Conservation (phyloP, 2,113 vertebrate genomes). For the Anseranas semipalmata region DNA sequence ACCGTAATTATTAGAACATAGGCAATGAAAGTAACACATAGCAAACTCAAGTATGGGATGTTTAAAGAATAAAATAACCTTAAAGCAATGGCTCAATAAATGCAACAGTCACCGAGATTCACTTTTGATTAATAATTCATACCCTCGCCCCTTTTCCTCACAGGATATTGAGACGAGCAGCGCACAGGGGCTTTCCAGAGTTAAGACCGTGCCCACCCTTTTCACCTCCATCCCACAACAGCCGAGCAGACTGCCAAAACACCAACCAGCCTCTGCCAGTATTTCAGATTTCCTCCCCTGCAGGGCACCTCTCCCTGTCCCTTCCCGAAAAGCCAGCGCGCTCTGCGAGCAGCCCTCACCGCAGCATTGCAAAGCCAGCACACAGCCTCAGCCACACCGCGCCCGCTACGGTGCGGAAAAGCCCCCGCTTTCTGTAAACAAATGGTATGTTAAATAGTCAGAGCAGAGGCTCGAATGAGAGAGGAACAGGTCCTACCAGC, state of each 20-base stretch:
- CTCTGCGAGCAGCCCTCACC: neutral
- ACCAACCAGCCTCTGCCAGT: neutral
- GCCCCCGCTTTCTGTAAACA: neutral
- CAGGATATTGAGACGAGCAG: neutral
- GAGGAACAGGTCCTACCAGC: neutral
- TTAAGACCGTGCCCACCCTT: neutral
- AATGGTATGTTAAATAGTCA: neutral
- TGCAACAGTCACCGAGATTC: accelerated
- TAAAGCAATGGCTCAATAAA: neutral
- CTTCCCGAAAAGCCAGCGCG: neutral
- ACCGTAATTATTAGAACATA: neutral
- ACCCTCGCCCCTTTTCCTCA: neutral
- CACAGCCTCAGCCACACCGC: neutral
- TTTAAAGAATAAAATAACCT: neutral
- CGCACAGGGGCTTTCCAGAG: neutral
- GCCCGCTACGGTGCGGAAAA: accelerated
- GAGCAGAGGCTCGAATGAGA: accelerated
- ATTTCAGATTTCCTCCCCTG: neutral
- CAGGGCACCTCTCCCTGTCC: accelerated
- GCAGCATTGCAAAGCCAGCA: neutral
- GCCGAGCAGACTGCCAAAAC: neutral
- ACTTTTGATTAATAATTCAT: neutral
- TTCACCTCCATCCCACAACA: neutral
- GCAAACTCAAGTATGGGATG: neutral
- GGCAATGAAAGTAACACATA: neutral